Conservation (phyloP, 2,797 vertebrate genomes). For the Allobates femoralis region DNA sequence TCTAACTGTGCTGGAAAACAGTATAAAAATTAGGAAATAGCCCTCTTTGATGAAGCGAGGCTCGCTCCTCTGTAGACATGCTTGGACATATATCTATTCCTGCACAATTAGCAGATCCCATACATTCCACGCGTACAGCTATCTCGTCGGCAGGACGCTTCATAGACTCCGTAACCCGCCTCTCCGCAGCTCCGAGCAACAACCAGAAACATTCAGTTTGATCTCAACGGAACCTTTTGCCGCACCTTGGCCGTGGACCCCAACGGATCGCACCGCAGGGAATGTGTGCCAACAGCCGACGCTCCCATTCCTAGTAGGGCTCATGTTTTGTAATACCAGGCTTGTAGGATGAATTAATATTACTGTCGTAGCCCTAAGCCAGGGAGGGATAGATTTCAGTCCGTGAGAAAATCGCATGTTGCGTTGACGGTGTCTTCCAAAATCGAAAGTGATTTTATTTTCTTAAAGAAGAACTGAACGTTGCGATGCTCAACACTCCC, state of each 20-base stretch:
- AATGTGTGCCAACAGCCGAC: neutral
- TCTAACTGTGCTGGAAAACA: neutral
- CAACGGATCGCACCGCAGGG: neutral
- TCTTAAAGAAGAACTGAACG: neutral
- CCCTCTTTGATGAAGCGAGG: neutral
- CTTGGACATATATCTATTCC: neutral
- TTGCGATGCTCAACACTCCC: neutral
- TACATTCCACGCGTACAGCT: neutral
- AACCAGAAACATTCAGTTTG: neutral
- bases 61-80: slow-evolving; percentile 1
- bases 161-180: neutral
- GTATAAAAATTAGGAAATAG: neutral
- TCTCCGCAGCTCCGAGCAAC: neutral
- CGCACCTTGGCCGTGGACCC: neutral
- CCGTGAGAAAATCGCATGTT: slow-evolving; percentile 28
- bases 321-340: slow-evolving; percentile 33
- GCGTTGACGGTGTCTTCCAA: neutral
- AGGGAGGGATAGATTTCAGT: slow-evolving; percentile 27
- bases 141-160: neutral
- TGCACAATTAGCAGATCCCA: neutral
- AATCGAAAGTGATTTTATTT: neutral
- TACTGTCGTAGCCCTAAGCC: slow-evolving; percentile 35
- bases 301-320: neutral
- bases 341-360: slow-evolving; percentile 34
- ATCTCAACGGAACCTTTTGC: neutral